phyloP scores from a whole-genome alignment of 2,113 vertebrate species.

The Ascaphus truei region DNA sequence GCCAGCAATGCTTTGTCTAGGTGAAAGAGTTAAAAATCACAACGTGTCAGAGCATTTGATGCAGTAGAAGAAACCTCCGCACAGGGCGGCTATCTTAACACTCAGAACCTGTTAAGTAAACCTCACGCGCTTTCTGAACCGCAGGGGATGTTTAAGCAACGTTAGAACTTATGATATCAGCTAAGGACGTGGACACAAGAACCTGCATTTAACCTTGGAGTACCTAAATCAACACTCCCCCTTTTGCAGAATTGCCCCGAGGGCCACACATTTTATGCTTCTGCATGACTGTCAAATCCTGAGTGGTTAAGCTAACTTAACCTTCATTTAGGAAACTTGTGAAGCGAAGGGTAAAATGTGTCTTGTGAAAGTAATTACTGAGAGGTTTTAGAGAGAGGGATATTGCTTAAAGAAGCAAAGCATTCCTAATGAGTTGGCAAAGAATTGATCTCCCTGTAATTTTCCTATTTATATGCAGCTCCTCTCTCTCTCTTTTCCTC shows the following conservation, averaged over 20 bases:
- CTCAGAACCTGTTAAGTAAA: slow-evolving; percentile 45
- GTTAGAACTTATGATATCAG: slow-evolving; percentile 44
- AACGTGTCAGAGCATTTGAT: background rate
- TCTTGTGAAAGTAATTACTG: slow-evolving; percentile 89
- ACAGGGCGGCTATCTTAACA: slow-evolving; percentile 56
- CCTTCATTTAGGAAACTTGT: slow-evolving; percentile 95
- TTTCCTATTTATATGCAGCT: slow-evolving; percentile 94
- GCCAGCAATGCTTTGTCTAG: background rate
- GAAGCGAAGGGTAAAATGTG: slow-evolving; percentile 79
- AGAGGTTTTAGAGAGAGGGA: slow-evolving; percentile 75
- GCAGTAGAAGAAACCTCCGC: background rate
- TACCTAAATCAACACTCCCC: slow-evolving; percentile 59
- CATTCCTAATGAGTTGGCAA: slow-evolving; percentile 91
- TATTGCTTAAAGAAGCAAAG: slow-evolving; percentile 82
- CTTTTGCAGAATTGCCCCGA: slow-evolving; percentile 59
- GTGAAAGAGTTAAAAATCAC: background rate
- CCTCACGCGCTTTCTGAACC: slow-evolving; percentile 42
- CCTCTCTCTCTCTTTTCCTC: slow-evolving; percentile 58
- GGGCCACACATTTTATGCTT: slow-evolving; percentile 89
- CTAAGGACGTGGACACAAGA: slow-evolving; percentile 65
- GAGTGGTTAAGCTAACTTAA: slow-evolving; percentile 96
- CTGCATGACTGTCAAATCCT: slow-evolving; percentile 95
- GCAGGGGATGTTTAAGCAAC: slow-evolving; percentile 27
- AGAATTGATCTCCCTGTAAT: slow-evolving; percentile 95
- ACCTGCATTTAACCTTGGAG: slow-evolving; percentile 83